Conservation (phyloP, 1,140 invertebrate genomes). For the Macrotrachela quadricornifera region DNA sequence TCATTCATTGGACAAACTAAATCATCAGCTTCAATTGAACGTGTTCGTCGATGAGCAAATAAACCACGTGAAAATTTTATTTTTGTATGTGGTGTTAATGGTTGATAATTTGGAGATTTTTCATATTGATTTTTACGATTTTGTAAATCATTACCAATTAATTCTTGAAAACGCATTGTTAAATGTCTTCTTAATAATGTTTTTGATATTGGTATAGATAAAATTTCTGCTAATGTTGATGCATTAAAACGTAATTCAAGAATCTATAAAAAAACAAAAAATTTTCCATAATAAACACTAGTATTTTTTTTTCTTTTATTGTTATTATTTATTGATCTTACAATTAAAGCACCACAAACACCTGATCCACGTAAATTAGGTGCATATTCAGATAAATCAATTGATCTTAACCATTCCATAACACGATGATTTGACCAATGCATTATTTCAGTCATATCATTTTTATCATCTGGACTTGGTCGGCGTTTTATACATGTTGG, state of each 20-base stretch:
- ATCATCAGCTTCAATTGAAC: too few species aligned
- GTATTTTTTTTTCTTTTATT: too few species aligned
- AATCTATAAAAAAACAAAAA: slow-evolving; percentile 38
- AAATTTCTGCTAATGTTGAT: slow-evolving; percentile 66
- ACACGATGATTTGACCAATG: slow-evolving; percentile 60
- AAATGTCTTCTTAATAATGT: slow-evolving; percentile 77
- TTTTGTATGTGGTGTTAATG: neutral
- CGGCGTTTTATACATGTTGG: slow-evolving; percentile 61
- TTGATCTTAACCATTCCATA: slow-evolving; percentile 90
- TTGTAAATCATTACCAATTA: slow-evolving; percentile 54
- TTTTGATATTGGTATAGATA: slow-evolving; percentile 80
- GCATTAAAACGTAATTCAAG: slow-evolving; percentile 78
- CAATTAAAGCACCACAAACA: slow-evolving; percentile 71
- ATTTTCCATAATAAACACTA: too few species aligned
- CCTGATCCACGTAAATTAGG: slow-evolving; percentile 69
- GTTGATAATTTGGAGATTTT: neutral
- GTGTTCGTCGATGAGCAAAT: too few species aligned
- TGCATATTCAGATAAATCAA: slow-evolving; percentile 89
- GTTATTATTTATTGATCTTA: too few species aligned
- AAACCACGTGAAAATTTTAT: neutral
- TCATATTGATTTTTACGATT: slow-evolving; percentile 4
- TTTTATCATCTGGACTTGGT: slow-evolving; percentile 36
- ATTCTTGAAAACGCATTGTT: slow-evolving; percentile 63
- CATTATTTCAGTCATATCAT: slow-evolving; percentile 6
- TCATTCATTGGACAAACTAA: too few species aligned